Percentiles rank a stretch among this genome's conserved stretches.
These are phyloP conservation scores for Notocelia uddmanniana DNA, from an alignment of 2,888 invertebrate genomes.

Conservation along the genomic window DNA sequence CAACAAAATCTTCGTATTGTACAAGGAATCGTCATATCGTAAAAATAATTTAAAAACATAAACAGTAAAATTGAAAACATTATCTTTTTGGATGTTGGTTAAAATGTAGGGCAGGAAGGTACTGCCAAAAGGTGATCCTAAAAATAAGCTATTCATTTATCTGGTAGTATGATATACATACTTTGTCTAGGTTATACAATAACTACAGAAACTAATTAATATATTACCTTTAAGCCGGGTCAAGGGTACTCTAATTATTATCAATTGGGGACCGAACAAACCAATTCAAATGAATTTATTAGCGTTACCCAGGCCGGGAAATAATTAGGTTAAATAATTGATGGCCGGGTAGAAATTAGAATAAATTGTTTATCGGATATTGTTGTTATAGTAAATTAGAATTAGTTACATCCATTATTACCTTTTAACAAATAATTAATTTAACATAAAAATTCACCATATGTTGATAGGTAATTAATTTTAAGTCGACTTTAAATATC, in stretches of 20 bases:
- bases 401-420: not conserved
- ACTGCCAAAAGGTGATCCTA: too few species aligned
- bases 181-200: not conserved
- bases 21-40: too few species aligned
- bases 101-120: too few species aligned
- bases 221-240: constrained; percentile 17
- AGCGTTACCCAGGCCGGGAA: constrained; percentile 17
- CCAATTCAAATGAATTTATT: constrained; percentile 41
- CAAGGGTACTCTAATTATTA: constrained; percentile 36
- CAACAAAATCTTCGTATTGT: too few species aligned
- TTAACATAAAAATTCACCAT: too few species aligned
- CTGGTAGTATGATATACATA: too few species aligned
- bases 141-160: too few species aligned
- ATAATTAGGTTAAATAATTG: constrained; percentile 43
- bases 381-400: not conserved
- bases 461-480: too few species aligned
- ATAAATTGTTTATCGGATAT: constrained; percentile 20
- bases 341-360: constrained; percentile 22
- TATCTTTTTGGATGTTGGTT: too few species aligned
- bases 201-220: constrained; percentile 7
- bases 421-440: not conserved
- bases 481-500: too few species aligned
- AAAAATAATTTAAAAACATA: too few species aligned
- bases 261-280: constrained; percentile 36
- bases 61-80: too few species aligned